Conservation (phyloP, 2,113 vertebrate genomes). For the Rhinolophus sinicus region DNA sequence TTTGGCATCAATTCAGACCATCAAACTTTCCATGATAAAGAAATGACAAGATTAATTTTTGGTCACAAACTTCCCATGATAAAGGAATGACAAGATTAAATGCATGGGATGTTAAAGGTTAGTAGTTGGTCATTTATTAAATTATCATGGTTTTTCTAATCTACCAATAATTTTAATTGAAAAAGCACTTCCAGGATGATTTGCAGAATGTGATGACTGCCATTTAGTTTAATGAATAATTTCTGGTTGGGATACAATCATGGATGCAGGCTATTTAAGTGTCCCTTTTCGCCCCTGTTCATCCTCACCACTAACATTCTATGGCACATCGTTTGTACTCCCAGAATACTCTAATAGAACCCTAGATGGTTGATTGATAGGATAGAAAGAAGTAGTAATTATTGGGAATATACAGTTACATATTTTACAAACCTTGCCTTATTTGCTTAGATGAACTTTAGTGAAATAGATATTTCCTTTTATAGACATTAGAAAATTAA, state of each 20-base stretch:
- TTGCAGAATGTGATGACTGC: not conserved
- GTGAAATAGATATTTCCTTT: not conserved
- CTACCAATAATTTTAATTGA: not conserved
- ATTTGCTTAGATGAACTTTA: not conserved
- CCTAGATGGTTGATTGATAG: fast-evolving
- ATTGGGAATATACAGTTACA: not conserved
- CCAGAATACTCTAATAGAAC: too few relatives aligned
- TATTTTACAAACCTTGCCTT: not conserved
- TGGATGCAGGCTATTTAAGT: not conserved
- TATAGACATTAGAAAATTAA: not conserved
- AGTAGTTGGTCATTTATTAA: not conserved
- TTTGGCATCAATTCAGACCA: not conserved
- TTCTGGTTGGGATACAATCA: not conserved
- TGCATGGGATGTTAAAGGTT: not conserved
- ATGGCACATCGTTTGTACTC: too few relatives aligned
- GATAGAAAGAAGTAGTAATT: not conserved
- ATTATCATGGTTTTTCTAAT: not conserved
- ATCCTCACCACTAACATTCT: not conserved
- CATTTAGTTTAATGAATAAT: not conserved
- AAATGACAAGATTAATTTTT: not conserved
- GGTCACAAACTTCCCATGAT: not conserved
- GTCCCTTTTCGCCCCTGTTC: not conserved
- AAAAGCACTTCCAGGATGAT: not conserved
- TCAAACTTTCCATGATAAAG: not conserved
- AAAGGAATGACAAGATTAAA: not conserved